These are phyloP conservation scores for Willowsia nigromaculata DNA, from an alignment of 2,888 invertebrate genomes.

Conservation along the genomic window DNA sequence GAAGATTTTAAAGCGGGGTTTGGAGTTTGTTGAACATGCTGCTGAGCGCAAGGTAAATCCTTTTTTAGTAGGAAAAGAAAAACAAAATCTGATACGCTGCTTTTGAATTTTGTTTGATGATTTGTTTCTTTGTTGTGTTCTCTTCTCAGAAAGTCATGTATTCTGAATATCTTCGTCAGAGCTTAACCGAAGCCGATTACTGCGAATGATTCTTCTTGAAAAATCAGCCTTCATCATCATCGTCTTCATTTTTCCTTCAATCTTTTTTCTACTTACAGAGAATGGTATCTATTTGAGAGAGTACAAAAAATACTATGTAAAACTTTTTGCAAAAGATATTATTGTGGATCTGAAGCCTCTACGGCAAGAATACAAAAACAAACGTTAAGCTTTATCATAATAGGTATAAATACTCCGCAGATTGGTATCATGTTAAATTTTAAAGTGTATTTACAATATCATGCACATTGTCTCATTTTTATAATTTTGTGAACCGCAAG, in stretches of 20 bases:
- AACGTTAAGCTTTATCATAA: no score
- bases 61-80: no score
- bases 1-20: conserved; percentile 69
- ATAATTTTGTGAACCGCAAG: no score
- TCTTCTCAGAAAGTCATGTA: conserved; percentile 73
- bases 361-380: no score
- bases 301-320: background rate
- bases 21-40: conserved; percentile 68
- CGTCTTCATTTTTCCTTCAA: background rate
- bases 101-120: no score
- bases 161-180: conserved; percentile 71
- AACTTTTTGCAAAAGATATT: no score
- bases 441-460: no score
- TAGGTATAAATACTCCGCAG: no score
- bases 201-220: conserved; percentile 16
- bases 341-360: no score
- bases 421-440: no score
- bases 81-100: no score
- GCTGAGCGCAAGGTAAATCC: conserved; percentile 73
- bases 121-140: background rate
- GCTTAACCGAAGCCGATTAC: conserved; percentile 72
- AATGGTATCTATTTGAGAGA: background rate
- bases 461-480: no score
- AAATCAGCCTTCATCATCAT: background rate
- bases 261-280: background rate